A percentile compares a stretch with the other conserved stretches of the same genome.
These are phyloP conservation scores for Hyposmocoma kahamanoa DNA, from an alignment of 1,140 invertebrate species.

Conservation along the genomic window DNA sequence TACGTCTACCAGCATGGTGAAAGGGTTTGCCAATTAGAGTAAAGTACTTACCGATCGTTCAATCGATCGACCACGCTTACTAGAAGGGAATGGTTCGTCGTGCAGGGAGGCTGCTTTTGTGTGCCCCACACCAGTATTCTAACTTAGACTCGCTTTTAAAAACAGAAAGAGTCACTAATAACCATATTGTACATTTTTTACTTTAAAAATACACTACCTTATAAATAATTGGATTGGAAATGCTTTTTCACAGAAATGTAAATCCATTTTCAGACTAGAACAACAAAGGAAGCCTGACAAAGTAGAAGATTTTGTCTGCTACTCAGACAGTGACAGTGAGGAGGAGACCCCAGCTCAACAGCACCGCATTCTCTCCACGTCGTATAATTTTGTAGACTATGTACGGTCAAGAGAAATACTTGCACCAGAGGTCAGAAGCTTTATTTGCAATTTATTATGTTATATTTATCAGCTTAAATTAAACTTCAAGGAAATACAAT, in stretches of 20 bases:
- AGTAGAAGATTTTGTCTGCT: conserved; percentile 91
- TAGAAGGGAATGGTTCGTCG: too few relatives aligned
- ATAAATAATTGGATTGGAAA: background rate
- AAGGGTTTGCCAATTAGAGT: too few relatives aligned
- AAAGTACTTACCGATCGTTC: too few relatives aligned
- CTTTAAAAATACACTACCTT: conserved; percentile 15
- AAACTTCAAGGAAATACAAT: too few relatives aligned
- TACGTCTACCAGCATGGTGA: too few relatives aligned
- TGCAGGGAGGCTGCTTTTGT: too few relatives aligned
- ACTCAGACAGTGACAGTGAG: conserved; percentile 89
- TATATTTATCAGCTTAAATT: background rate
- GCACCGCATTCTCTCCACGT: conserved; percentile 83
- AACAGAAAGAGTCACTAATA: too few relatives aligned
- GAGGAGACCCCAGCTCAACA: conserved; percentile 82
- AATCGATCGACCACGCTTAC: too few relatives aligned
- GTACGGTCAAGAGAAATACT: conserved; percentile 83
- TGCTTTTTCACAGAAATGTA: background rate
- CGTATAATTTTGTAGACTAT: conserved; percentile 91
- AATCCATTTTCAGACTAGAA: conserved; percentile 74
- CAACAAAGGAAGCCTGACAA: conserved; percentile 87
- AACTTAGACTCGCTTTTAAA: too few relatives aligned
- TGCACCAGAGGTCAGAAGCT: conserved; percentile 75
- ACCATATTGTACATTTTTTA: conserved; percentile 7
- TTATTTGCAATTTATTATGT: background rate
- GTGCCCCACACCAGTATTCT: too few relatives aligned